Conservation (phyloP, 2,113 vertebrate species). For the Vulpes vulpes region DNA sequence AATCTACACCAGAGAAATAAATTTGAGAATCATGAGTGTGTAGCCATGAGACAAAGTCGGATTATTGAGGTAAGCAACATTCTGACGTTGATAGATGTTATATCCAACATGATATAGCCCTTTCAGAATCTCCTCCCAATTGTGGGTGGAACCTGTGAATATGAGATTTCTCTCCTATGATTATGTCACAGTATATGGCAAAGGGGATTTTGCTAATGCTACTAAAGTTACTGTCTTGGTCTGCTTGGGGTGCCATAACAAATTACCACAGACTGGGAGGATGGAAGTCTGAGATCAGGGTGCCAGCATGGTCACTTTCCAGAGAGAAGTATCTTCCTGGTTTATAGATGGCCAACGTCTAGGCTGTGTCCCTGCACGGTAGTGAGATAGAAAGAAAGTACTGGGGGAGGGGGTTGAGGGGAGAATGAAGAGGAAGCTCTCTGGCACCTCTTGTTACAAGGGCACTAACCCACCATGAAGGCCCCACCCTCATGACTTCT, state of each 20-base stretch:
- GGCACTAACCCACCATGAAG: background rate
- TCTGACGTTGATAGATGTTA: background rate
- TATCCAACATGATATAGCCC: background rate
- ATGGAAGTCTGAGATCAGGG: background rate
- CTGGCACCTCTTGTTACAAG: background rate
- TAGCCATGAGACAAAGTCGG: background rate
- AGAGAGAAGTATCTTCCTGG: background rate
- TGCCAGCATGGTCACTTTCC: background rate
- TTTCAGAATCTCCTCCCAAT: background rate
- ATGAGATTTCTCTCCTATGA: background rate
- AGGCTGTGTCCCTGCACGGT: background rate
- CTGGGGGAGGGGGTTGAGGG: background rate
- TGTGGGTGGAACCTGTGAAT: background rate
- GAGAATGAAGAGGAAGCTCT: background rate
- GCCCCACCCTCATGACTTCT: background rate
- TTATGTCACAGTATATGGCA: background rate
- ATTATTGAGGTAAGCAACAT: background rate
- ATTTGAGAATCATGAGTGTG: background rate
- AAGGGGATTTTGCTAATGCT: background rate
- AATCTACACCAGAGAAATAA: background rate
- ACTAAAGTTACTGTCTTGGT: background rate
- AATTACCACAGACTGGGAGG: background rate
- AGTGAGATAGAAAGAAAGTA: background rate
- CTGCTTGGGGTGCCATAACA: background rate
- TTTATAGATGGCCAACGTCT: background rate